phyloP scores from a whole-genome alignment of 2,113 vertebrate species.

The Sinocyclocheilus maitianheensis region DNA sequence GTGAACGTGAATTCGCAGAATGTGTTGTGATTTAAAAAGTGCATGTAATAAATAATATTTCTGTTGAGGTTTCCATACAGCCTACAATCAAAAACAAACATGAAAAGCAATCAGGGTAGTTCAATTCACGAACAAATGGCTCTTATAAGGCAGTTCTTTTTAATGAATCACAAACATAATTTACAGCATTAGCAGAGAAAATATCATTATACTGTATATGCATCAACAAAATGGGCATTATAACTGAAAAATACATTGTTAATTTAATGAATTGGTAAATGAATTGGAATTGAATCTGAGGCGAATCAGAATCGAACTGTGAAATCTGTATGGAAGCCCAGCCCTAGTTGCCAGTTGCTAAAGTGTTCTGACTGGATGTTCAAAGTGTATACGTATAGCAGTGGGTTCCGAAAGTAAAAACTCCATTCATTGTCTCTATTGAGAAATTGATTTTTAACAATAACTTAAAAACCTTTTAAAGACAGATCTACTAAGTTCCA shows the following conservation, averaged over 20 bases:
- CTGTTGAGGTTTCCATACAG: background rate
- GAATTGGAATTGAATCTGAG: background rate
- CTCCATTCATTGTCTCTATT: background rate
- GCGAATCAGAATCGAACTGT: background rate
- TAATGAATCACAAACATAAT: background rate
- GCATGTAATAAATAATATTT: background rate
- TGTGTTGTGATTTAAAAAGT: background rate
- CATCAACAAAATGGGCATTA: background rate
- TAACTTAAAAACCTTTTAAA: background rate
- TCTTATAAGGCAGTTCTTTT: background rate
- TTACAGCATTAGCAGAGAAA: background rate
- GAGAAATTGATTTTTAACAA: background rate
- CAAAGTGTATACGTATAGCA: background rate
- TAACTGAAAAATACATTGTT: background rate
- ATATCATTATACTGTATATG: background rate
- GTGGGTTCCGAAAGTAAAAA: background rate
- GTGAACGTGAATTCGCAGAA: background rate
- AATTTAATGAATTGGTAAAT: background rate
- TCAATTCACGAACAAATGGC: background rate
- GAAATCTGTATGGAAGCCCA: background rate
- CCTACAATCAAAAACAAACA: background rate
- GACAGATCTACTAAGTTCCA: background rate
- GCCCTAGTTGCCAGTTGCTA: background rate
- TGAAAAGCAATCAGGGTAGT: background rate
- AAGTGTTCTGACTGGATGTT: background rate